Percentiles rank a stretch among this genome's conserved stretches.
Conservation (phyloP, 2,113 vertebrate species). For the Mixornis gularis region DNA sequence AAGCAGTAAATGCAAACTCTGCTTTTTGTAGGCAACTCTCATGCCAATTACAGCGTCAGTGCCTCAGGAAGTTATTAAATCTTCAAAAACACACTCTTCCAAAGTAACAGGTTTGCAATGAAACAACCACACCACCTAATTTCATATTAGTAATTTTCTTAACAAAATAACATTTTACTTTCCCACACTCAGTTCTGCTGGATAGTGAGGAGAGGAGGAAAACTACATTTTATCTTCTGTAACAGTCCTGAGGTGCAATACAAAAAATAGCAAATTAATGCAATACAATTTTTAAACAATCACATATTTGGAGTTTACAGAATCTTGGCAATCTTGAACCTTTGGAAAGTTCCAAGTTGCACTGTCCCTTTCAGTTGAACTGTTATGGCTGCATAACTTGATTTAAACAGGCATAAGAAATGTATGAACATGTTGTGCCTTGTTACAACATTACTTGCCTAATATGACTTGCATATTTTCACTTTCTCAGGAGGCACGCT, state of each 20-base stretch:
- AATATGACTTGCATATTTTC: constrained; percentile 39
- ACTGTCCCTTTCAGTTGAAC: not conserved
- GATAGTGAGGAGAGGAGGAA: not conserved
- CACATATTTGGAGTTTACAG: not conserved
- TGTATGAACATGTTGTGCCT: constrained; percentile 15
- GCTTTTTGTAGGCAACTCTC: not conserved
- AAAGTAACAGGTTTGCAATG: not conserved
- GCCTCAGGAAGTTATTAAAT: not conserved
- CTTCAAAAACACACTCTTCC: not conserved
- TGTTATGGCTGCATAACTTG: not conserved
- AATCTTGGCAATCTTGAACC: not conserved
- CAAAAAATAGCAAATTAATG: not conserved
- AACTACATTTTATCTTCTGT: not conserved
- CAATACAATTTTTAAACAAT: not conserved
- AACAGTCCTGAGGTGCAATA: not conserved
- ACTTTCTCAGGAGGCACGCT: constrained; percentile 12
- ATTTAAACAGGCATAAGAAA: not conserved
- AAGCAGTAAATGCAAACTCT: not conserved
- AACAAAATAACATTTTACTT: not conserved
- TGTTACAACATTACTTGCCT: constrained; percentile 20
- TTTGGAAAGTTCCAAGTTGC: not conserved
- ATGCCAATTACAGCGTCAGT: not conserved
- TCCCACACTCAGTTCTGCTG: not conserved
- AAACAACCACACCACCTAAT: not conserved
- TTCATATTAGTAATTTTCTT: not conserved